phyloP scores from a whole-genome alignment of 2,113 vertebrate genomes.

The Sakesphorus luctuosus region DNA sequence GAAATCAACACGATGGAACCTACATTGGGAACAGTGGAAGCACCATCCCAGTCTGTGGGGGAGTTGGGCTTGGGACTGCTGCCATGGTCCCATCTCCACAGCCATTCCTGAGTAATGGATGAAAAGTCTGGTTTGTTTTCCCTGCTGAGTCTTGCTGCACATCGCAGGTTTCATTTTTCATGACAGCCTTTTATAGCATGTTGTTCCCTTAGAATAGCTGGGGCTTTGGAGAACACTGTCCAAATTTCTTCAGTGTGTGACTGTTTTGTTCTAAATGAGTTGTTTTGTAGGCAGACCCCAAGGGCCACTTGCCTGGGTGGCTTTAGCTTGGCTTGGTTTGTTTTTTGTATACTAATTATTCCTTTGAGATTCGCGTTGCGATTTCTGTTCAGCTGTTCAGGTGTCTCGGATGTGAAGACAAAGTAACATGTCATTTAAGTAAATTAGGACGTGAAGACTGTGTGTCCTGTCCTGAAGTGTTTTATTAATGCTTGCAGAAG shows the following conservation, averaged over 20 bases:
- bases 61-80: neutral
- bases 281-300: conserved; percentile 26
- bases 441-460: conserved; percentile 32
- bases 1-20: neutral
- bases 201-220: neutral
- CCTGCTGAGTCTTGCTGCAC: neutral
- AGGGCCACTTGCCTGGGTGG: conserved; percentile 8
- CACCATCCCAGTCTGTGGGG: accelerated
- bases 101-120: neutral
- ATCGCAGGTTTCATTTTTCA: neutral
- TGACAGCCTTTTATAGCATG: neutral
- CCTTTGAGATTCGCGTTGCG: conserved; percentile 19
- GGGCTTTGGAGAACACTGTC: neutral
- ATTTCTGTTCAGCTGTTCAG: conserved; percentile 40
- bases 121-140: neutral
- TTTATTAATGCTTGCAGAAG: conserved; percentile 19
- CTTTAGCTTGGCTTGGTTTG: neutral
- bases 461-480: neutral
- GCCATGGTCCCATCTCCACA: neutral
- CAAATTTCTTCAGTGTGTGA: neutral
- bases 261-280: conserved; percentile 23
- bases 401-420: neutral
- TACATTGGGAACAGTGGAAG: neutral
- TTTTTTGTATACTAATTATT: conserved; percentile 44
- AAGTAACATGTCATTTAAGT: conserved; percentile 49